Base-by-base conservation (phyloP, 2,888 invertebrate species). In the Uloborus plumipes region DNA sequence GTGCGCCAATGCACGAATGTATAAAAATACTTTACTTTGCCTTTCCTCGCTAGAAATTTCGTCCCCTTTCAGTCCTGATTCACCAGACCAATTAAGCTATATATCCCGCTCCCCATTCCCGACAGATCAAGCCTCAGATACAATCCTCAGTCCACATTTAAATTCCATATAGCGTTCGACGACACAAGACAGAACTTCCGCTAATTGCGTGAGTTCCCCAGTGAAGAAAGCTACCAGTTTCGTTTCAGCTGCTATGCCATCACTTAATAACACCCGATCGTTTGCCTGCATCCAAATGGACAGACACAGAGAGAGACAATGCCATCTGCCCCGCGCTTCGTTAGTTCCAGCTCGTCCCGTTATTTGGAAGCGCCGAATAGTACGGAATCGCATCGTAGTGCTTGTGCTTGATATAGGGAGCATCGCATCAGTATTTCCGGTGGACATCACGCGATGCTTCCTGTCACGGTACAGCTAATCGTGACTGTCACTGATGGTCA, bases 381-480 rank as follows among this genome's bases (percentile, higher is more conserved):
- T 49, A 49, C 49, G 39, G 39, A 39, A 26, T 18, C 22, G 11
- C 51, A 20, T 50, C 15, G 26, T 66, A 51, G 51, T 66, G 50
- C 51, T 4, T 26, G 51, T 66, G 50, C 51, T 4, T 26, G 26
- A 26, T 26, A 74, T 51, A 70, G 64, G 18, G 78, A 53, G 69
- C 80, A 80, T 80, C 80, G 69, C 55, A 70, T 80, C 74, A 74
- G 69, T 74, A 74, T 80, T 80, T 80, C 80, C 80, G 80, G 80
- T 65, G 58, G 65, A 39, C 55, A 69, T 65, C 74, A 80, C 74
- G 74, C 80, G 31, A 80, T 49, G 70, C 62, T 74, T 80, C 80
- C 80, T 80, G 80, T 80, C 80, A 80, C 80, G 80, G 74, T 31
- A 66, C 20, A 69, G 55, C 64, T 80, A 39, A 39, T 39, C 39